These are phyloP conservation scores for Macrophya alboannulata DNA, from an alignment of 2,888 invertebrate species.

Conservation along the genomic window DNA sequence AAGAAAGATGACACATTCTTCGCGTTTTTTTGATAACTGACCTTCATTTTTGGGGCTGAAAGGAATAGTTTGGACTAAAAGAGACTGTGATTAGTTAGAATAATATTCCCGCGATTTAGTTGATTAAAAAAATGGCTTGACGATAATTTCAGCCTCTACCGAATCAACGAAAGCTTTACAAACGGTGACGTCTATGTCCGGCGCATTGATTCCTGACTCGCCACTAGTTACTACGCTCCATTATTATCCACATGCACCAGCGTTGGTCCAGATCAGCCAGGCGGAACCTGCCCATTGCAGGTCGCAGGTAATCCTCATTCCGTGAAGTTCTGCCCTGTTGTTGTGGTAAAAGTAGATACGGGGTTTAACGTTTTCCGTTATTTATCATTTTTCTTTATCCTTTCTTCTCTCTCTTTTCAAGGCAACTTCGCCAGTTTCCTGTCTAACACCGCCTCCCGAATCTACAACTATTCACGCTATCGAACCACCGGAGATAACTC, in stretches of 20 bases:
- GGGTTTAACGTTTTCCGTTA: not conserved
- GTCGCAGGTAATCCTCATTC: constrained; percentile 72
- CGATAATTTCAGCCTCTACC: constrained; percentile 70
- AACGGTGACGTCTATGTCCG: constrained; percentile 76
- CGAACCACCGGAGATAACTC: constrained; percentile 80
- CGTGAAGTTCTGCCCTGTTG: not conserved
- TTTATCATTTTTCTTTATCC: not conserved
- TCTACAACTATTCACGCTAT: constrained; percentile 79
- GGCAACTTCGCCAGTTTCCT: constrained; percentile 82
- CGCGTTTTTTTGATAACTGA: too few relatives aligned
- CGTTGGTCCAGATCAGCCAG: constrained; percentile 76
- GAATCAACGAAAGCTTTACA: constrained; percentile 76
- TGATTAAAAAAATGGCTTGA: not conserved
- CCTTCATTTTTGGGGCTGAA: too few relatives aligned
- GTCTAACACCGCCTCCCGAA: constrained; percentile 85
- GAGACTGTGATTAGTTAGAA: too few relatives aligned
- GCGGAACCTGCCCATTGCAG: constrained; percentile 76
- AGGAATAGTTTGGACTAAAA: too few relatives aligned
- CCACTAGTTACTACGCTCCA: constrained; percentile 76
- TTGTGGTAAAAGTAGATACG: not conserved
- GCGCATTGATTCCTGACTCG: constrained; percentile 73
- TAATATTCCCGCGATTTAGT: not conserved
- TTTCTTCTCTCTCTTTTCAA: constrained; percentile 72
- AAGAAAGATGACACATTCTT: too few relatives aligned
- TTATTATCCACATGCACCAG: constrained; percentile 76